Base-by-base conservation (phyloP, 92 coral and sea anemone species). In the Hydrozoanthus gracilis region DNA sequence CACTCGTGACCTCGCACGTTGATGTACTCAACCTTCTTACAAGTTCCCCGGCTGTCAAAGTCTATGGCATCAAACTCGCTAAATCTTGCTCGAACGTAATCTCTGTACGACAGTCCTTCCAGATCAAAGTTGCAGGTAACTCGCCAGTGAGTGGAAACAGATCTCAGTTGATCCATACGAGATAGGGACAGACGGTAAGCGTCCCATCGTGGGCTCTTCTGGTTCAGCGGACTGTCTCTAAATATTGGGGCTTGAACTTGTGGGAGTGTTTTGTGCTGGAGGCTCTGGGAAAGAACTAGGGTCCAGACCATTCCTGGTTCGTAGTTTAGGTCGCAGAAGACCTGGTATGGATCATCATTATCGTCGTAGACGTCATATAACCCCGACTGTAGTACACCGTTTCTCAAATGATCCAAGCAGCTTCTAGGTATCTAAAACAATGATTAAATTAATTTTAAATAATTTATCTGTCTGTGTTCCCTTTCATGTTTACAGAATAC, bases 1-100 rank as follows among this genome's bases (percentile, higher is more conserved):
- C 39, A 87, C 66, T 87, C 62, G 47, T 79, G 86, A 1, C 90
- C 90, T 18, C 90, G 86, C 50, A 87, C 82, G 79, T 87, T 69
- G 15, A 87, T 79, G 71, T 87, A 87, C 61, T 87, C 90, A 51
- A 87, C 74, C 18, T 15, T 13, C 58, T 27, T 60, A 44, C 90
- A 87, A 44, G 71, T 17, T 0, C 64, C 71, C 12, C 45, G 39
- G 39, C 39, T 27, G 39, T 27, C 39, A 27, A 27, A 27, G 39
- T 27, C 39, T 27, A 27, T 27, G 39, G 39, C 39, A 27, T 27
- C 39, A 27, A 27, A 27, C 39, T 27, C 39, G 39, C 39, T 27
- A 27, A 69, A 16, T 16, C 71, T 2, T 20, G 5, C 39, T 27
- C 39, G 39, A 27, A 27, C 39, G 39, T 27, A 27, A 27, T 27